Evolutionary conservation across 2,797 vertebrate genomes (phyloP).

Genomic region (Sebastes nivosus): DNA sequence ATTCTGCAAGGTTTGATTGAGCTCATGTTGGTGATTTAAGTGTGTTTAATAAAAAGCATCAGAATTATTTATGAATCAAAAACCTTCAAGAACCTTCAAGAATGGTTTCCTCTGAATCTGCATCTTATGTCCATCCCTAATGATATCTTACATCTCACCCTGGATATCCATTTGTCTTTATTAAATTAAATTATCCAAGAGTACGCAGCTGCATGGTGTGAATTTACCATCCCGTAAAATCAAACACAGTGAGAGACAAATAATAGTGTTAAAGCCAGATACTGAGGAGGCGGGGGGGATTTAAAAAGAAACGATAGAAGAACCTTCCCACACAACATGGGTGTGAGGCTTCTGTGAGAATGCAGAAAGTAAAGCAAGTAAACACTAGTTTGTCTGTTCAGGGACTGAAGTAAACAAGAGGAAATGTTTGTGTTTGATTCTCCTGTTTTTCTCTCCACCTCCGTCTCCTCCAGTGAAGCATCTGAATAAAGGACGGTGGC

Average conservation of each 20-base stretch:
- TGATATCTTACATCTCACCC: not conserved
- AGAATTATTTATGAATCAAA: not conserved
- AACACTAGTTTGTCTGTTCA: slow-evolving; percentile 42
- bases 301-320: not conserved
- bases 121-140: not conserved
- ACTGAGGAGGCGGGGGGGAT: not conserved
- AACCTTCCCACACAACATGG: not conserved
- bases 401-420: slow-evolving; percentile 40
- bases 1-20: not conserved
- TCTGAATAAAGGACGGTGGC: slow-evolving; percentile 35
- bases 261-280: not conserved
- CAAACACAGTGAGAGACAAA: not conserved
- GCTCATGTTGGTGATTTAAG: not conserved
- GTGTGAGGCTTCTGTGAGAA: slow-evolving; percentile 34
- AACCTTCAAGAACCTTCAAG: not conserved
- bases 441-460: slow-evolving; percentile 20
- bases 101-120: not conserved
- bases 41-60: not conserved
- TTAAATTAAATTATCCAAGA: slow-evolving; percentile 4
- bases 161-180: not conserved
- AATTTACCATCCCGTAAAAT: slow-evolving; percentile 13
- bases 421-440: slow-evolving; percentile 42
- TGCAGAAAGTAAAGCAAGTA: slow-evolving; percentile 23
- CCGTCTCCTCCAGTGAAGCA: slow-evolving; percentile 36
- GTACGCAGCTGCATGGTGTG: not conserved